Evolutionary conservation across 2,113 vertebrate species (phyloP).

Genomic region (Apteryx mantelli): DNA sequence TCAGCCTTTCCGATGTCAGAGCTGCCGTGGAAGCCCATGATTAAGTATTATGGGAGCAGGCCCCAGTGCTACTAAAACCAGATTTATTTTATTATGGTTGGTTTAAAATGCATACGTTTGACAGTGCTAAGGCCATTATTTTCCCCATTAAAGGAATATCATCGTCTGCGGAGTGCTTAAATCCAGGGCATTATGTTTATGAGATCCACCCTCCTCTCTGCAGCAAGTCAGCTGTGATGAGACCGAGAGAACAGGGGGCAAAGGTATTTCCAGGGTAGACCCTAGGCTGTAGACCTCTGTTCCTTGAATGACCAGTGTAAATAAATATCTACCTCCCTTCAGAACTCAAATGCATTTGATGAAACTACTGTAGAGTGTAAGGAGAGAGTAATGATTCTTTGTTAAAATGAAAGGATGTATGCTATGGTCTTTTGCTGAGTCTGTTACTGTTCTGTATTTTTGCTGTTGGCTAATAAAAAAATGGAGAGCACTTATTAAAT

Average conservation of each 20-base stretch:
- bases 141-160: background rate
- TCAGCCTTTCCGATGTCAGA: background rate
- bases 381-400: background rate
- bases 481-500: background rate
- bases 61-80: background rate
- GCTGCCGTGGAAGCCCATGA: background rate
- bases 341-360: background rate
- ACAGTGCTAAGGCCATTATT: background rate
- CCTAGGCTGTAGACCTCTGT: background rate
- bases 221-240: background rate
- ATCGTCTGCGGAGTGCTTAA: slow-evolving; percentile 9
- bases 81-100: background rate
- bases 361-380: background rate
- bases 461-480: background rate
- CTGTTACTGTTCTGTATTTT: background rate
- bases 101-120: background rate
- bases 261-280: background rate
- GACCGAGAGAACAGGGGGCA: background rate
- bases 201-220: background rate
- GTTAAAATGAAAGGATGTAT: background rate
- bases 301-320: background rate
- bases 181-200: background rate
- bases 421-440: background rate
- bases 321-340: background rate
- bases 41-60: background rate